Conservation (phyloP, 2,888 invertebrate genomes). For the Melieria omissa region DNA sequence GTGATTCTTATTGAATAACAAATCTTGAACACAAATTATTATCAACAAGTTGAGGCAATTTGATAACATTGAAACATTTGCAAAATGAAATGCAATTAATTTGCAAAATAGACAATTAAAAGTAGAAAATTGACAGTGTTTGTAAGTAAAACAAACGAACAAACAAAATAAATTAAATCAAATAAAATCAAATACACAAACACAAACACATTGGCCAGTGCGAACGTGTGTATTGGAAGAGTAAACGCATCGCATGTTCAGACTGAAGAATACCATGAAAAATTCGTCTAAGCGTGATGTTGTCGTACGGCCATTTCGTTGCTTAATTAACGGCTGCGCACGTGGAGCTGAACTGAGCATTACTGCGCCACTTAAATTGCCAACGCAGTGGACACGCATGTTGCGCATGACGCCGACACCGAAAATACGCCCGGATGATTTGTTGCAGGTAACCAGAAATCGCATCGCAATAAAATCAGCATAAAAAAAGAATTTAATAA, state of each 20-base stretch:
- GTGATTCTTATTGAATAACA: too few species aligned
- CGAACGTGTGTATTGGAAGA: not conserved
- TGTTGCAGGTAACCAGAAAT: slow-evolving; percentile 59
- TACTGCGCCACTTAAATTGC: slow-evolving; percentile 59
- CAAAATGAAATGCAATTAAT: too few species aligned
- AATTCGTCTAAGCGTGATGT: slow-evolving; percentile 57
- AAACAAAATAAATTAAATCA: not conserved
- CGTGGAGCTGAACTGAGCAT: slow-evolving; percentile 56
- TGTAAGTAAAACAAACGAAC: not conserved
- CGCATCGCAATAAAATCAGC: not conserved
- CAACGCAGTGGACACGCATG: slow-evolving; percentile 63
- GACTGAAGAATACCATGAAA: slow-evolving; percentile 47
- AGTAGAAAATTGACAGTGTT: not conserved
- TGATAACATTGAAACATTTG: too few species aligned
- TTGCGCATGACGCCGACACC: slow-evolving; percentile 60
- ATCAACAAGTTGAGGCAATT: too few species aligned
- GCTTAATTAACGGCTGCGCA: slow-evolving; percentile 60
- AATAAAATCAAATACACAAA: not conserved
- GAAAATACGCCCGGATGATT: slow-evolving; percentile 61
- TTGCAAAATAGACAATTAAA: not conserved
- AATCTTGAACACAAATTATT: too few species aligned
- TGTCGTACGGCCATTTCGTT: slow-evolving; percentile 56
- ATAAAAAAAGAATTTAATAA: not conserved
- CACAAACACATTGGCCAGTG: not conserved
- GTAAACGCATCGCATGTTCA: not conserved